Evolutionary conservation across 2,113 vertebrate species (phyloP), one percentile per base, ranked within the genome.

Genomic region (Antigone vipio): DNA sequence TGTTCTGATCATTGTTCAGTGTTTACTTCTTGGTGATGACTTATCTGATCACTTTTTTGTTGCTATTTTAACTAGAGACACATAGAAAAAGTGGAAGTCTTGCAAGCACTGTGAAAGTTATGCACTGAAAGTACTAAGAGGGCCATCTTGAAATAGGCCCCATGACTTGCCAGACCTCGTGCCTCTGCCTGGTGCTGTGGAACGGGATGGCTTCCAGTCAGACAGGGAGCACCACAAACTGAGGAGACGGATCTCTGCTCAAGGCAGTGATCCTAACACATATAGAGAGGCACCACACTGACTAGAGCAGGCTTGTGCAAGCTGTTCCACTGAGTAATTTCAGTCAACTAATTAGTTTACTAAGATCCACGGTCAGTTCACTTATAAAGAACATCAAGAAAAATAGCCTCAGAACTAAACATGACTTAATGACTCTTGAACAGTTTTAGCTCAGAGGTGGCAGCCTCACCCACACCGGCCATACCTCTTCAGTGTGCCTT

Each of bases 261-360:
- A 59, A 63, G 83, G 40, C 63, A 47, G 18, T 16, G 4, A 16
- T 63, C 21, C 5, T 2, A 63, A 63, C 4, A 5, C 11, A 1
- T 35, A 12, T 30, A 13, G 26, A 0, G 0, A 79, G 77, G 74
- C 86, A 69, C 30, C 40, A 29, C 53, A 52, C 17, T 0, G 1
- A 34, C 20, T 19, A 22, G 12, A 63, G 34, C 34, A 72, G 16
- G 55, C 29, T 55, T 27, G 19, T 26, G 22, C n/a, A 26, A 72
- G 64, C 62, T 47, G 44, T 74, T 71, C 52, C 40, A 49, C 67
- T 22, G 71, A 69, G 29, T 76, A 38, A 86, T 69, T 80, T 85
- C 75, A 90, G 68, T 23, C 32, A 63, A 50, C 19, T 63, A 64
- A 49, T 56, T 14, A 44, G n/a, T 83, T 90, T 47, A 34, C 38